phyloP scores from a whole-genome alignment of 2,113 vertebrate genomes.

The Tringa solitaria region DNA sequence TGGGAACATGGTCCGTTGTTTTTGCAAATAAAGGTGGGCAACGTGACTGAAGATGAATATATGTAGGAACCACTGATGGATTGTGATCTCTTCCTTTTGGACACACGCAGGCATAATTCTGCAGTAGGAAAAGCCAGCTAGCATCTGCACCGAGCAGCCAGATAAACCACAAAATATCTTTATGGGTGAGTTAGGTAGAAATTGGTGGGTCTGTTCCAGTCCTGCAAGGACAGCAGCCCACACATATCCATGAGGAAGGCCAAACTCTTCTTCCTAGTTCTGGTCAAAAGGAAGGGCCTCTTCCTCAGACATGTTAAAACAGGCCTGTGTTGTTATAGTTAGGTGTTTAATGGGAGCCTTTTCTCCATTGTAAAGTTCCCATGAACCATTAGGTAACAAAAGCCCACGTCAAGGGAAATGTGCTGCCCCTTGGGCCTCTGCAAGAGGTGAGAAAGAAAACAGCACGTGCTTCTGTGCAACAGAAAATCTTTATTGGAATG shows the following conservation, averaged over 20 bases:
- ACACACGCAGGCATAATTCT: neutral
- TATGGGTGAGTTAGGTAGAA: neutral
- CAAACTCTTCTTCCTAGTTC: neutral
- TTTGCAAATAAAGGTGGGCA: neutral
- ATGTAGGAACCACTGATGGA: neutral
- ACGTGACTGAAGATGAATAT: neutral
- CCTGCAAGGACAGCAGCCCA: neutral
- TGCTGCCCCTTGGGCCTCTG: neutral
- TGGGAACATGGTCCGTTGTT: neutral
- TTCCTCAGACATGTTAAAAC: neutral
- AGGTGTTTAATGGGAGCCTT: neutral
- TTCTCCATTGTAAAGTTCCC: neutral
- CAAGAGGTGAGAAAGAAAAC: neutral
- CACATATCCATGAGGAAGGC: neutral
- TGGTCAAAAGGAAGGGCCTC: neutral
- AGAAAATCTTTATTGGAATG: conserved; percentile 62
- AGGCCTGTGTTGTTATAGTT: neutral
- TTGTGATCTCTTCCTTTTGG: neutral
- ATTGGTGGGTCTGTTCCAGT: neutral
- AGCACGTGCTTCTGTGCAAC: conserved; percentile 11
- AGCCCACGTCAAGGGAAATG: neutral
- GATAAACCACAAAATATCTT: neutral
- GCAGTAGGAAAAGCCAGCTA: neutral
- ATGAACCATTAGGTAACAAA: neutral
- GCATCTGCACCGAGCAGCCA: neutral